Evolutionary conservation across 1,140 invertebrate species (phyloP).

Genomic region (Nixonia krombeini): DNA sequence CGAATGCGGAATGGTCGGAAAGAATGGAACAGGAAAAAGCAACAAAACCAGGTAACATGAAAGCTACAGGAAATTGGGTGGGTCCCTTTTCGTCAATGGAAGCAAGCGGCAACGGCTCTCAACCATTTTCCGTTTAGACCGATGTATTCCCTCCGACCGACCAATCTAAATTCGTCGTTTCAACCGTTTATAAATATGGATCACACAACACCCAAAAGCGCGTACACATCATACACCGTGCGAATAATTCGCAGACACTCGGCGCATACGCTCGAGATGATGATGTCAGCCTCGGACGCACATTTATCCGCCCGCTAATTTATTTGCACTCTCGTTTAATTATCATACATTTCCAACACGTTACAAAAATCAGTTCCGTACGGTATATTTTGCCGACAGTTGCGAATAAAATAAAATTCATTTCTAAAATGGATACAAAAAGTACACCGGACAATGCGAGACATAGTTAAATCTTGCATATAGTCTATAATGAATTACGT

Average conservation of each 20-base stretch:
- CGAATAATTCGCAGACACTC: background rate
- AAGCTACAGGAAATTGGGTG: conserved; percentile 3
- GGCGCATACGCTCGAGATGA: background rate
- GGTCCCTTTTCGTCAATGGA: conserved; percentile 4
- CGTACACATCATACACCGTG: background rate
- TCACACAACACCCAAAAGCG: background rate
- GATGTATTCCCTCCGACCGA: background rate
- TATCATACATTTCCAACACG: too few species aligned
- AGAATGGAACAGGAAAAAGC: background rate
- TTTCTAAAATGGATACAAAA: too few species aligned
- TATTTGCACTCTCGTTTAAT: too few species aligned
- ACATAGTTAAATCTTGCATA: too few species aligned
- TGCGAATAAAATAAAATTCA: too few species aligned
- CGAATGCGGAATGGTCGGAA: background rate
- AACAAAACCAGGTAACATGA: background rate
- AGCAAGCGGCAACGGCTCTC: background rate
- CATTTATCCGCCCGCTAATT: background rate
- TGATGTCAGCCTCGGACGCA: background rate
- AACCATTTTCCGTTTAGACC: background rate
- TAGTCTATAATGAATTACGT: too few species aligned
- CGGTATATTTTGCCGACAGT: too few species aligned
- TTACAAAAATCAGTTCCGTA: too few species aligned
- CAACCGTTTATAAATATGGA: conserved; percentile 1
- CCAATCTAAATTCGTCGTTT: background rate
- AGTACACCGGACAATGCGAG: too few species aligned